Evolutionary conservation across 2,113 vertebrate species (phyloP).

Genomic region (Lathamus discolor): DNA sequence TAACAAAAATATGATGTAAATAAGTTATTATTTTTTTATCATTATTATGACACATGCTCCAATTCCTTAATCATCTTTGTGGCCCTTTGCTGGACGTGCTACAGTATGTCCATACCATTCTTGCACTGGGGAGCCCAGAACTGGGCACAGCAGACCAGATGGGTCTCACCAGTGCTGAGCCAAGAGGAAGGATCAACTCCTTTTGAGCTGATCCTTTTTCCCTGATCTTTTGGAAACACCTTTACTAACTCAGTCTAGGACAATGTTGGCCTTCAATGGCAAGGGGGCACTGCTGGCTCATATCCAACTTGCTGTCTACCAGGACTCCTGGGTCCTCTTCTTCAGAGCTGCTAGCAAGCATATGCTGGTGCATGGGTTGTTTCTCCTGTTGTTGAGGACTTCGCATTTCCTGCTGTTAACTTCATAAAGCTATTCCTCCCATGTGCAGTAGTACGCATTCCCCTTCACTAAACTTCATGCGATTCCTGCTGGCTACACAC

Average conservation of each 20-base stretch:
- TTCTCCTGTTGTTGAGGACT: neutral
- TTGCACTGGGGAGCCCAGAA: neutral
- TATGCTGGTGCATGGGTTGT: neutral
- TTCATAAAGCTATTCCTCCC: neutral
- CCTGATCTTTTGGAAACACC: neutral
- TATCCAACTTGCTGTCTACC: neutral
- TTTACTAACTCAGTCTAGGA: neutral
- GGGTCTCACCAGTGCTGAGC: neutral
- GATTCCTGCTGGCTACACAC: neutral
- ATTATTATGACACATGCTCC: neutral
- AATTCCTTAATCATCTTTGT: neutral
- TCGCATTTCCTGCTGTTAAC: neutral
- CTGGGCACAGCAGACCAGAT: neutral
- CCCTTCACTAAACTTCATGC: neutral
- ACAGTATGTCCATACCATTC: neutral
- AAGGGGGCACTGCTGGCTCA: neutral
- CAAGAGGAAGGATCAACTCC: neutral
- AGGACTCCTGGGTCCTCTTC: neutral
- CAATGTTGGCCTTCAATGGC: accelerated
- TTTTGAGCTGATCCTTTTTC: too few relatives aligned
- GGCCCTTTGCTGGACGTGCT: neutral
- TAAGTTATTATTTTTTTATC: neutral
- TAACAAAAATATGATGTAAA: neutral
- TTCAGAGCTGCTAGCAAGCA: neutral
- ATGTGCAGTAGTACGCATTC: neutral